These are phyloP conservation scores for Saguinus oedipus DNA, from an alignment of 2,797 vertebrate genomes.

Conservation along the genomic window DNA sequence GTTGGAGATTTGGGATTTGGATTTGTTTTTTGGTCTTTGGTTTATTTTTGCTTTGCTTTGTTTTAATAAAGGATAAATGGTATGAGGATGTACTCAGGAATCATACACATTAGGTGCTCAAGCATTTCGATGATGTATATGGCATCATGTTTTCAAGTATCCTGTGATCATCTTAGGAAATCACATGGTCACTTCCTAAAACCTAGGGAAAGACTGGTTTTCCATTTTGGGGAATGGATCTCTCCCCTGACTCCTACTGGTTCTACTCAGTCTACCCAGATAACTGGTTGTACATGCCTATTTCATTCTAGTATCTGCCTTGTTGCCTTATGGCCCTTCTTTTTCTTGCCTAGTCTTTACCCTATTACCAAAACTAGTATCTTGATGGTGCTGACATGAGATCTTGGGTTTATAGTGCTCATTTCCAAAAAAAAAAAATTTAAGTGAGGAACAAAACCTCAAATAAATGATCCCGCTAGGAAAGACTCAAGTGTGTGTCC, in stretches of 20 bases:
- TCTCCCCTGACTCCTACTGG: neutral
- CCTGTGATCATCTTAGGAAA: neutral
- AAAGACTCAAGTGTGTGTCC: neutral
- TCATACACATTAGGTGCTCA: neutral
- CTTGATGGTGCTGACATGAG: neutral
- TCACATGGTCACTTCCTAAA: neutral
- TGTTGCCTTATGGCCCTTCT: neutral
- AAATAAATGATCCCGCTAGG: neutral
- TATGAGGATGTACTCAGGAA: neutral
- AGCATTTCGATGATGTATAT: neutral
- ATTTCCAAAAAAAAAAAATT: neutral
- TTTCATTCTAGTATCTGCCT: neutral
- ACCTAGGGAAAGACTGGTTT: neutral
- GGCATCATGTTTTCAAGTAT: constrained; percentile 6
- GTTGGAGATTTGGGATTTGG: neutral
- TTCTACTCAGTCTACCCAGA: neutral
- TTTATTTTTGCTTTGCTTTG: neutral
- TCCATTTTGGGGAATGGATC: neutral
- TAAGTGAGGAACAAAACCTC: neutral
- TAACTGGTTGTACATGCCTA: neutral
- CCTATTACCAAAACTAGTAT: constrained; percentile 10
- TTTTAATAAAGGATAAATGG: neutral
- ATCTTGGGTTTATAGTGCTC: neutral
- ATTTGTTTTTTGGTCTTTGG: neutral
- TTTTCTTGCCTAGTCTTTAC: neutral